Evolutionary conservation across 2,888 invertebrate species (phyloP), one percentile per base, ranked within the genome.

Genomic region (Lydus trimaculatus): DNA sequence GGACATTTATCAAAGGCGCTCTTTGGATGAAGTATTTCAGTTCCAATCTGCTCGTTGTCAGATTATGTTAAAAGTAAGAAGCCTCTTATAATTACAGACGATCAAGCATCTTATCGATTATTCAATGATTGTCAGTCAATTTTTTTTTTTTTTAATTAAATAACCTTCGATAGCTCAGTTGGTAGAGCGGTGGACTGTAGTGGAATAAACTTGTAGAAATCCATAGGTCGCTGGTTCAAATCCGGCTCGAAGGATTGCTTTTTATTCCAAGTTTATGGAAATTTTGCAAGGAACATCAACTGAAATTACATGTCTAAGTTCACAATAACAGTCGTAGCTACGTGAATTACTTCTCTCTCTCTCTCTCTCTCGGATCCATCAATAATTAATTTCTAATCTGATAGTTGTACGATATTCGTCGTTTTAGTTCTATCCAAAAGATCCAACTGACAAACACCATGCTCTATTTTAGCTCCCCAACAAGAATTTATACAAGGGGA

Each of bases 141-240:
- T 9, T 9, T 48, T 52, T 2, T 13, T 52, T 52, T 13, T 52
- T 52, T 3, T n/a, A 7, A 5, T n/a, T 17, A 31, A 65, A 11
- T n/a, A 74, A 69, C 78, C 78, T 78, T 77, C 77, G 78, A 78
- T 78, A 78, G 77, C 78, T 78, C 77, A 77, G 77, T 78, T 77
- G 78, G 78, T 78, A 78, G 78, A 78, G 77, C 78, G 78, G 78
- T 78, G 77, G 78, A 78, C 78, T 78, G 78, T 77, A 78, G 78
- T 67, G 58, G 70, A 58, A 39, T 2, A 17, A 36, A 23, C n/a
- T 25, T 2, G 31, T 58, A 17, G 67, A 64, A 15, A 68, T 68
- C 70, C 71, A 89, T 89, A 89, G 89, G 89, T 76, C 76, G 76
- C 76, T 76, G 76, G 76, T 75, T 76, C 76, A 76, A 74, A 76